Evolutionary conservation across 2,113 vertebrate species (phyloP), one percentile per base, ranked within the genome.

Genomic region (Galemys pyrenaicus): DNA sequence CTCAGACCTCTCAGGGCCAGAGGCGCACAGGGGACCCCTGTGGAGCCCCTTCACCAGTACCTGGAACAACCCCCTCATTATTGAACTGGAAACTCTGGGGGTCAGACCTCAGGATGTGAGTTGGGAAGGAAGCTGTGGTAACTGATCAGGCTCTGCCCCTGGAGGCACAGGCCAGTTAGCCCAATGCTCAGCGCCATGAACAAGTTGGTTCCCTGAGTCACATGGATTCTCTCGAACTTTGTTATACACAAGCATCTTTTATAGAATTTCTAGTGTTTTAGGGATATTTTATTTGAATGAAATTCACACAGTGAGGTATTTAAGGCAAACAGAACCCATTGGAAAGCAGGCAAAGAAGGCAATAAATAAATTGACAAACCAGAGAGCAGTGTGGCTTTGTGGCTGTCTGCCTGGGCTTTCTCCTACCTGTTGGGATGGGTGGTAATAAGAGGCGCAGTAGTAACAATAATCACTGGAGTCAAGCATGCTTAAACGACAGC

Each of bases 31-130:
- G 17, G 70, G 56, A 20, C 15, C 10, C 15, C 2, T 39, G n/a
- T 11, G 16, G n/a, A 4, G 2, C 30, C 19, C n/a, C 2, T 3
- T 4, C 4, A 15, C 20, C 17, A 39, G 19, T 15, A 41, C 11
- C 22, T 44, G 41, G 9, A 13, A 39, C 4, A 19, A 26, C 19
- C 35, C 28, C 20, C 64, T 54, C 70, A 54, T 5, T 1, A 54
- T 17, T n/a, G 19, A 32, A 5, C 20, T 28, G 19, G 68, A 41
- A 67, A n/a, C 6, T 39, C n/a, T 9, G 5, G 28, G 17, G 12
- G 24, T 41, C 28, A 56, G 35, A 77, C 35, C 46, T 64, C 12
- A 20, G 64, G 24, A 26, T 0, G n/a, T 26, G 11, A 12, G 11
- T 37, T 60, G 56, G 24, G n/a, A 56, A 15, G 49, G 19, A 65